phyloP scores from a whole-genome alignment of 2,888 invertebrate genomes.

The Sarcophaga caerulescens region DNA sequence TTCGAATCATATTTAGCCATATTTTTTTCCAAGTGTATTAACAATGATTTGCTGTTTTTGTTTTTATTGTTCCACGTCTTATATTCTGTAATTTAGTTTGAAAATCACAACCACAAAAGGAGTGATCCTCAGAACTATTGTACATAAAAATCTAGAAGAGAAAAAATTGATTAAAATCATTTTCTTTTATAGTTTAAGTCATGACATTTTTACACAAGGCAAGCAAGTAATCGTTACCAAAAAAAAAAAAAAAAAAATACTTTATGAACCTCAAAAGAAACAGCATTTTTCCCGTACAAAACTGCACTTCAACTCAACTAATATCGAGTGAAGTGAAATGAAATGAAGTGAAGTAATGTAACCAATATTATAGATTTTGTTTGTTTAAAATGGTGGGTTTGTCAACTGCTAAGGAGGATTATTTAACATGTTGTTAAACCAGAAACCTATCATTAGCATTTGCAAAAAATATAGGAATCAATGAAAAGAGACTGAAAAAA shows the following conservation, averaged over 20 bases:
- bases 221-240: constrained; percentile 15
- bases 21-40: not conserved
- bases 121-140: constrained; percentile 68
- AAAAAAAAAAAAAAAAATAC: constrained; percentile 15
- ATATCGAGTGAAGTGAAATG: constrained; percentile 20
- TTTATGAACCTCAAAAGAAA: constrained; percentile 33
- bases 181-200: constrained; percentile 57
- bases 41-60: constrained; percentile 54
- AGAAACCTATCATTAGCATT: constrained; percentile 60
- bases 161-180: constrained; percentile 71
- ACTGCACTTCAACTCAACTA: constrained; percentile 23
- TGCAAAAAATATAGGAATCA: constrained; percentile 40
- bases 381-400: constrained; percentile 64
- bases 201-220: constrained; percentile 60
- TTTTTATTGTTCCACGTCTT: not conserved
- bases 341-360: constrained; percentile 31
- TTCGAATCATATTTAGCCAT: not conserved
- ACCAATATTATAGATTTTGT: constrained; percentile 50
- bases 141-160: not conserved
- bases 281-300: not conserved
- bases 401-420: constrained; percentile 68
- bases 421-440: constrained; percentile 63
- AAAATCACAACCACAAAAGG: constrained; percentile 67
- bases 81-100: not conserved
- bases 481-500: constrained; percentile 16